Conservation (phyloP, 2,113 vertebrate genomes). For the Mobula birostris region DNA sequence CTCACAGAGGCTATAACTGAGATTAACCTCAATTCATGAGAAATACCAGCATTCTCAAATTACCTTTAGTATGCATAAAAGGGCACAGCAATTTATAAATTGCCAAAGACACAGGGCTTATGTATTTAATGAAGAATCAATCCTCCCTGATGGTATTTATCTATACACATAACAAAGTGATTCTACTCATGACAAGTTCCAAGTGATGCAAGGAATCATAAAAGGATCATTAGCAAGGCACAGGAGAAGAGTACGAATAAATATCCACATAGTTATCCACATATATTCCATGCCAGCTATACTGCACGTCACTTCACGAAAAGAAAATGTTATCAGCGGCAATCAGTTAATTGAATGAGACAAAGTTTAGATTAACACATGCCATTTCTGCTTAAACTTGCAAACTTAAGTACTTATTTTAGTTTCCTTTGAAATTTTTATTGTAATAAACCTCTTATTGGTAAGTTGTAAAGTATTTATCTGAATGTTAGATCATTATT, state of each 20-base stretch:
- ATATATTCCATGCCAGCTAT: neutral
- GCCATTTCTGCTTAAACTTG: neutral
- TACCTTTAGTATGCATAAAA: neutral
- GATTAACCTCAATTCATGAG: neutral
- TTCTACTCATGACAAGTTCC: neutral
- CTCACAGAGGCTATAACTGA: neutral
- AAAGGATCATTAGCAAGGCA: neutral
- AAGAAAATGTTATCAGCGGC: neutral
- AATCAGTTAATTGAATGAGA: neutral
- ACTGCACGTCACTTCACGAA: neutral
- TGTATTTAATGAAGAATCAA: neutral
- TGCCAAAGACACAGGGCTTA: neutral
- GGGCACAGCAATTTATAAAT: neutral
- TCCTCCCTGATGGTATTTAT: neutral
- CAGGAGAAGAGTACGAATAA: neutral
- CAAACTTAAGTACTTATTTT: neutral
- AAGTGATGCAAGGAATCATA: neutral
- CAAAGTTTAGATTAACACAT: neutral
- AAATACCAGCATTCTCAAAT: neutral
- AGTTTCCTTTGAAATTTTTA: neutral
- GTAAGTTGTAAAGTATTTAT: neutral
- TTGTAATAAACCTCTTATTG: neutral
- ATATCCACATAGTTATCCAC: neutral
- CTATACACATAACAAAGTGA: neutral
- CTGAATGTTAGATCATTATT: neutral